Evolutionary conservation across 2,113 vertebrate genomes (phyloP).

Genomic region (Rhabdomys dilectus): DNA sequence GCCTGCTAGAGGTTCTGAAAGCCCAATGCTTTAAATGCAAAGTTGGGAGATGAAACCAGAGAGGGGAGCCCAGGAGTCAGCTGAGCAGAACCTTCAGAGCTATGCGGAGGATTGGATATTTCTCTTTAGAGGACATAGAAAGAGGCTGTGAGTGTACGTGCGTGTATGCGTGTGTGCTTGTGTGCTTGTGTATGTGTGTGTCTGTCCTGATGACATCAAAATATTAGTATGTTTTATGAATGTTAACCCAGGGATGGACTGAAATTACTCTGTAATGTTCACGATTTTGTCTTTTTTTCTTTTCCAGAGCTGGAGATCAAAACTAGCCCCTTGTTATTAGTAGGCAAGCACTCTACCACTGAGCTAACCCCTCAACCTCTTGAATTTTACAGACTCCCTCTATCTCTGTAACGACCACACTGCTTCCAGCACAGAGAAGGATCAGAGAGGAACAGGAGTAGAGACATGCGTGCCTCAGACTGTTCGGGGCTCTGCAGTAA

Average conservation of each 20-base stretch:
- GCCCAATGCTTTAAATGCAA: neutral
- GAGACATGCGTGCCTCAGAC: neutral
- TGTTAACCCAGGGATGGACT: neutral
- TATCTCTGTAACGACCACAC: neutral
- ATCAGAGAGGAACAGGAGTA: neutral
- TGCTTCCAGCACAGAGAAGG: neutral
- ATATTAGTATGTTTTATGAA: neutral
- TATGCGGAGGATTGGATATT: neutral
- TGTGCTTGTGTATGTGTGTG: neutral
- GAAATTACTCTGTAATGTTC: neutral
- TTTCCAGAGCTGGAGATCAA: neutral
- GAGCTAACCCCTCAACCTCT: neutral
- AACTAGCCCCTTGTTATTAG: neutral
- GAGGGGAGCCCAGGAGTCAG: neutral
- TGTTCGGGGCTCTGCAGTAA: neutral
- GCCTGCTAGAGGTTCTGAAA: neutral
- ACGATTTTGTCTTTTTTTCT: neutral
- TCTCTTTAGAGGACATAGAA: neutral
- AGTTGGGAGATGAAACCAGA: neutral
- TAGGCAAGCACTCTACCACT: neutral
- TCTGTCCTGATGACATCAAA: neutral
- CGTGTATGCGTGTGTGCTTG: neutral
- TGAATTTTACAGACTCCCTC: neutral
- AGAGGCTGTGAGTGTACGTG: neutral
- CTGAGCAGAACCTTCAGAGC: neutral